A percentile compares a stretch with the other conserved stretches of the same genome.
phyloP scores from a whole-genome alignment of 2,888 invertebrate species.

The Clanis bilineata region DNA sequence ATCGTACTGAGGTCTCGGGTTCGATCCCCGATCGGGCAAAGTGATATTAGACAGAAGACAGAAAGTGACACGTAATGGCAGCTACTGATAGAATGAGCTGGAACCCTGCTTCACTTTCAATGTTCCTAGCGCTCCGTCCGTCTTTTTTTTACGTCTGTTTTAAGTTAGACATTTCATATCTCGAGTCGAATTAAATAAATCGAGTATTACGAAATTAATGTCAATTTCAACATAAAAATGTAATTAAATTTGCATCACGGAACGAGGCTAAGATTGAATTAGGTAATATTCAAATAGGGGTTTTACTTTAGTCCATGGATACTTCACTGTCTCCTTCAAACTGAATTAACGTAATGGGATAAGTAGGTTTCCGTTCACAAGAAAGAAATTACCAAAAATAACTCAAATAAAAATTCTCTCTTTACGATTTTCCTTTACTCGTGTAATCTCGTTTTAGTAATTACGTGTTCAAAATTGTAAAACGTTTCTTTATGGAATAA shows the following conservation, averaged over 20 bases:
- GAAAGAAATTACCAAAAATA: conserved; percentile 13
- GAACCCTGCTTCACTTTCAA: no score
- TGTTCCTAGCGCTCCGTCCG: not conserved
- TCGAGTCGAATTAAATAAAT: not conserved
- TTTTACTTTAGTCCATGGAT: conserved; percentile 26
- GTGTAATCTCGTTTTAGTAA: conserved; percentile 10
- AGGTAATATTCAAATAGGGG: conserved; percentile 27
- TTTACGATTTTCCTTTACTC: conserved; percentile 16
- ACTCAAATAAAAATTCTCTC: conserved; percentile 13
- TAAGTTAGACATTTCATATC: not conserved
- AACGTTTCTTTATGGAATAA: not conserved
- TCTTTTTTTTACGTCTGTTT: not conserved
- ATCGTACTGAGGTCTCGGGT: no score
- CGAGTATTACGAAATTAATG: not conserved
- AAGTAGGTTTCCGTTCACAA: conserved; percentile 19
- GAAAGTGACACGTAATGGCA: no score
- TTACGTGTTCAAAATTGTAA: conserved; percentile 5
- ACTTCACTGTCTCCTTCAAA: conserved; percentile 18
- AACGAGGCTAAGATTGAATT: conserved; percentile 13
- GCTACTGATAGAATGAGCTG: no score
- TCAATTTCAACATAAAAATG: conserved; percentile 2
- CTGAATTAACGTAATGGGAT: conserved; percentile 22
- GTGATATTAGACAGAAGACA: no score
- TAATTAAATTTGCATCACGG: conserved; percentile 15
- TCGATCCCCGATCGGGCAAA: no score